These are phyloP conservation scores for Potorous gilbertii DNA, from an alignment of 2,797 vertebrate genomes.

Conservation along the genomic window DNA sequence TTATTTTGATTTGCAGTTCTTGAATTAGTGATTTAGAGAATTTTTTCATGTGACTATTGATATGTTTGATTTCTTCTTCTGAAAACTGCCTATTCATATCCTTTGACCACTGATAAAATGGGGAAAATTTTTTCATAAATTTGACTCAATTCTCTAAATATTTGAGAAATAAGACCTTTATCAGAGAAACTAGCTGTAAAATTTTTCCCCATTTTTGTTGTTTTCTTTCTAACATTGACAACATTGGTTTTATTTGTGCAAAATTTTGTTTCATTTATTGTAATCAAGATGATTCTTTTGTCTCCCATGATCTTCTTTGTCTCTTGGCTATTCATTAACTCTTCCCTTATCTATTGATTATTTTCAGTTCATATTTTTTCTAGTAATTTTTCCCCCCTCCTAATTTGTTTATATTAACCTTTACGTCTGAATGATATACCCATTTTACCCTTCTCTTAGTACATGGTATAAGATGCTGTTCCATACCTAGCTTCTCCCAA, in stretches of 20 bases:
- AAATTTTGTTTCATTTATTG: neutral
- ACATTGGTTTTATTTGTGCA: neutral
- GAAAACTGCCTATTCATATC: neutral
- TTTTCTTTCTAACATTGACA: neutral
- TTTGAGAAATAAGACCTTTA: neutral
- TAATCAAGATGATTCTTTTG: neutral
- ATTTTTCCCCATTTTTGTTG: neutral
- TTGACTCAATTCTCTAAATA: neutral
- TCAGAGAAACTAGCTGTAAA: neutral
- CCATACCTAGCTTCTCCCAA: neutral
- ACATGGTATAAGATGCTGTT: neutral
- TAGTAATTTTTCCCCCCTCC: neutral
- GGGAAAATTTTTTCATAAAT: neutral
- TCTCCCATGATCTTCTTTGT: neutral
- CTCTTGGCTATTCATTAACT: no score
- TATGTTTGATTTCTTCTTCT: neutral
- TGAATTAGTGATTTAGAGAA: neutral
- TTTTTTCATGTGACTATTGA: neutral
- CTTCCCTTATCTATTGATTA: no score
- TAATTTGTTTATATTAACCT: neutral
- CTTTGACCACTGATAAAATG: neutral
- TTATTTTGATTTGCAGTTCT: neutral
- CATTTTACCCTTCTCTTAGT: neutral
- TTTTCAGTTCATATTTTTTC: no score
- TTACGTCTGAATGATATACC: neutral